Percentiles rank a stretch among this genome's conserved stretches.
Conservation (phyloP, 2,797 vertebrate genomes). For the Moxostoma hubbsi region DNA sequence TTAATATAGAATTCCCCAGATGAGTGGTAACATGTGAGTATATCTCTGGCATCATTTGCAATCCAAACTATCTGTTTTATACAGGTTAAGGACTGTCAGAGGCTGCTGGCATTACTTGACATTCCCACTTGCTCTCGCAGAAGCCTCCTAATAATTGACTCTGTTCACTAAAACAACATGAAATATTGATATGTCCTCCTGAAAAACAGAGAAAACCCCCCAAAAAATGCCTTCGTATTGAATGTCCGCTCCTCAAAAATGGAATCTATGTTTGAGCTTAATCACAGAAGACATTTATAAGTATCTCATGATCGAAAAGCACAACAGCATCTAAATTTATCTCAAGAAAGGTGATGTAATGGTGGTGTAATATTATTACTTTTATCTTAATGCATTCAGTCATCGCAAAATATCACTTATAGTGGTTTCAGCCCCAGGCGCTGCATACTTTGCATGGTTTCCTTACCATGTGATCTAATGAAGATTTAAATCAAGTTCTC, state of each 20-base stretch:
- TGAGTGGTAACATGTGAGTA: too few relatives aligned
- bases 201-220: constrained; percentile 13
- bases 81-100: constrained; percentile 54
- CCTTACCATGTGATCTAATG: constrained; percentile 4
- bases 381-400: neutral
- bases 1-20: too few relatives aligned
- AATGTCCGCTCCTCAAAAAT: constrained; percentile 20
- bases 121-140: constrained; percentile 34
- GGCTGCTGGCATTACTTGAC: constrained; percentile 47
- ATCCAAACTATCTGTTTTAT: constrained; percentile 1
- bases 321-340: constrained; percentile 29
- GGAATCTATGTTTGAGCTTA: constrained; percentile 1
- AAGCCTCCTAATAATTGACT: constrained; percentile 47
- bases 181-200: constrained; percentile 54
- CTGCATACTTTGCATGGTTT: constrained; percentile 18
- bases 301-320: constrained; percentile 6
- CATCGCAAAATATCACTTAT: constrained; percentile 21
- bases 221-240: constrained; percentile 47
- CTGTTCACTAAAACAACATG: constrained; percentile 56
- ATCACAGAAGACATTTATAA: constrained; percentile 19
- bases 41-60: too few relatives aligned
- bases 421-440: constrained; percentile 6
- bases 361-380: neutral
- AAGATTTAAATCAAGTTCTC: constrained; percentile 15
- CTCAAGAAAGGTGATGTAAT: constrained; percentile 4